phyloP scores from a whole-genome alignment of 2,113 vertebrate species.

The Cavia porcellus region DNA sequence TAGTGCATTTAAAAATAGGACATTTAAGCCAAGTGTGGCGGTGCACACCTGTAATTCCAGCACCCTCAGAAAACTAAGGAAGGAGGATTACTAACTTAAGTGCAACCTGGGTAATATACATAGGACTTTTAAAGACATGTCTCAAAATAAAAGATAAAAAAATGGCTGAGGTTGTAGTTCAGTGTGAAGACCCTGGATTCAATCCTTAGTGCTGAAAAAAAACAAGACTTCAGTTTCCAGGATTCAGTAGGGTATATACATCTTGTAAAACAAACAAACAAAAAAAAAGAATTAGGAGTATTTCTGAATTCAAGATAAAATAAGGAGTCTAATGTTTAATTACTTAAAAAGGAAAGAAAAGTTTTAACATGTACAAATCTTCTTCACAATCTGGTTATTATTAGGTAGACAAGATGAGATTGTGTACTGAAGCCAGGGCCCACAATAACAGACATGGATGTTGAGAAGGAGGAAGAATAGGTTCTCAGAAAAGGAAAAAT shows the following conservation, averaged over 20 bases:
- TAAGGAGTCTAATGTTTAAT: not conserved
- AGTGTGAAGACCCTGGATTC: not conserved
- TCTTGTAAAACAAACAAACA: not conserved
- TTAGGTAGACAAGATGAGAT: not conserved
- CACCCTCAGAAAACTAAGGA: not conserved
- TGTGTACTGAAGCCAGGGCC: not conserved
- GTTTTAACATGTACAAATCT: not conserved
- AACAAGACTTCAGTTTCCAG: not conserved
- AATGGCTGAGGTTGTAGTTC: not conserved
- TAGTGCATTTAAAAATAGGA: not conserved
- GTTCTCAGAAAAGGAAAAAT: not conserved
- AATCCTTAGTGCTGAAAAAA: not conserved
- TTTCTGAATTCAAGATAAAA: conserved; percentile 55
- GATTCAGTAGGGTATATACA: not conserved
- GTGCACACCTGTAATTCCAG: not conserved
- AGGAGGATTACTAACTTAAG: not conserved
- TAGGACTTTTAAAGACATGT: not conserved
- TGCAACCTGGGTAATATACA: not conserved
- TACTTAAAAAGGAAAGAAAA: conserved; percentile 30
- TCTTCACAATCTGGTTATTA: not conserved
- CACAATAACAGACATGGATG: not conserved
- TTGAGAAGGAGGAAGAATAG: not conserved
- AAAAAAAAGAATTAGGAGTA: not conserved
- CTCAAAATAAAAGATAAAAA: not conserved
- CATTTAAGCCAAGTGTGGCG: not conserved